Percentiles rank a stretch among this genome's conserved stretches.
These are phyloP conservation scores for Dermatemys mawii DNA, from an alignment of 2,113 vertebrate genomes.

Conservation along the genomic window DNA sequence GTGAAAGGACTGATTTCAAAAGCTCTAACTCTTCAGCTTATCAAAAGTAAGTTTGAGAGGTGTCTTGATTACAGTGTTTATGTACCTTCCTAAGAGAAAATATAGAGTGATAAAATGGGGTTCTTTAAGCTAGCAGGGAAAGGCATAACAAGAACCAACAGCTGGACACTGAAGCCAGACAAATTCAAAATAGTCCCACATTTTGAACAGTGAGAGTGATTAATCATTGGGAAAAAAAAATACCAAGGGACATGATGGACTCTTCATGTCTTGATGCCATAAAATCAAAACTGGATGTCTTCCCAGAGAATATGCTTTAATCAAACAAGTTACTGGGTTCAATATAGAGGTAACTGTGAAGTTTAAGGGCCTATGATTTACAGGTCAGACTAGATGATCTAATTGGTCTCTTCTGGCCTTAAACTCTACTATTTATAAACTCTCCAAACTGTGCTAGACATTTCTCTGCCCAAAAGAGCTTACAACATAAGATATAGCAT, in stretches of 20 bases:
- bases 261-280: not conserved
- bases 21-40: not conserved
- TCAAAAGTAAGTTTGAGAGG: not conserved
- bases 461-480: not conserved
- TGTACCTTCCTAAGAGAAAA: not conserved
- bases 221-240: not conserved
- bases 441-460: not conserved
- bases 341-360: not conserved
- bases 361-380: not conserved
- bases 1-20: not conserved
- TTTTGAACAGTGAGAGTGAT: not conserved
- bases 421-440: not conserved
- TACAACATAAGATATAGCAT: not conserved
- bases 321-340: not conserved
- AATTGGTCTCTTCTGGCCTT: not conserved
- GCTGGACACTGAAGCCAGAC: not conserved
- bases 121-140: not conserved
- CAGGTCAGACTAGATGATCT: not conserved
- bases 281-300: not conserved
- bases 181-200: not conserved
- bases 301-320: conserved; percentile 26
- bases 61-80: not conserved
- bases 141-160: not conserved
- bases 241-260: not conserved
- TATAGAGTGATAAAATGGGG: not conserved